Base-by-base conservation (phyloP, 2,888 invertebrate genomes). In the Drosophila planitibia region DNA sequence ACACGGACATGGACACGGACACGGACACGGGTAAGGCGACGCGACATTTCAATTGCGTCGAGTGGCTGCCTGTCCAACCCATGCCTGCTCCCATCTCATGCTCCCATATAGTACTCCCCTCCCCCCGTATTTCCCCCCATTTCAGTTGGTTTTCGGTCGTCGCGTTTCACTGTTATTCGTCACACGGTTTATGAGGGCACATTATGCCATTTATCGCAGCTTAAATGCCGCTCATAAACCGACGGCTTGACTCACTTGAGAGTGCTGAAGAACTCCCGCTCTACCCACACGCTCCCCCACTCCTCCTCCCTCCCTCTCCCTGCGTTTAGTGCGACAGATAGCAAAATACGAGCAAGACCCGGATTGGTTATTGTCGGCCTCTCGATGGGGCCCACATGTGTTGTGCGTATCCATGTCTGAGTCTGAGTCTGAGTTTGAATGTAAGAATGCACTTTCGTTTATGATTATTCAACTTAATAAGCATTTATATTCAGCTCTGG, bases 131-230 rank as follows among this genome's bases (percentile, higher is more conserved):
- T 25, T 25, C n/a, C 30, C 57, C 14, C 0, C 35, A 16, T 16
- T 16, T 35, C 52, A 28, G 28, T 62, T 25, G 28, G 51, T 19
- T 28, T 32, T 47, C 32, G 28, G 44, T 37, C 44, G 53, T 39
- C 22, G 33, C 61, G 51, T 59, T 65, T 64, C 63, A 7, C 70
- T 60, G 30, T 47, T 61, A 55, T 75, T 75, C 77, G 79, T 89
- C 82, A 74, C 82, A 82, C 81, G 74, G 72, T 89, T 90, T 85
- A 85, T 90, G 88, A 81, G 85, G 85, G 85, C 90, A 81, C 83
- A 85, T 85, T 85, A 85, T 85, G 85, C 81, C 90, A 85, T 85
- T 85, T 85, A 90, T 89, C 90, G 88, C 83, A 82, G 90, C 85
- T 83, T 88, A 87, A 85, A 85, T 85, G 80, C 73, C 59, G 82